These are phyloP conservation scores for Oscheius sp. DNA, from an alignment of 2,888 invertebrate species.

Conservation along the genomic window DNA sequence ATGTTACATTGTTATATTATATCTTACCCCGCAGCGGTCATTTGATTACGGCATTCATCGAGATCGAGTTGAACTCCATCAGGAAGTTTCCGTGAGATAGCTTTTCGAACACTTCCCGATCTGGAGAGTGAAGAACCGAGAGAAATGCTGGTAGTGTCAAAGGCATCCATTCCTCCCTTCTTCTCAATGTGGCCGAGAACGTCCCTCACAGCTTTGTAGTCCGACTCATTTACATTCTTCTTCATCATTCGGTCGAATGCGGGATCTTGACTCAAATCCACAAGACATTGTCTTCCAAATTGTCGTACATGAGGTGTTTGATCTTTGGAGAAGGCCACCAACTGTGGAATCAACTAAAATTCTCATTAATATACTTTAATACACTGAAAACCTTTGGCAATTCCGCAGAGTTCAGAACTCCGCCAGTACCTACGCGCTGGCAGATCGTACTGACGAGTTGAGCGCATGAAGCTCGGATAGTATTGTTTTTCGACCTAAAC, in stretches of 20 bases:
- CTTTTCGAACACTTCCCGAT: conserved; percentile 47
- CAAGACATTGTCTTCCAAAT: conserved; percentile 49
- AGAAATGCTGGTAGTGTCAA: conserved; percentile 43
- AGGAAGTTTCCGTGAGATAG: conserved; percentile 48
- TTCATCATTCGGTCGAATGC: conserved; percentile 53
- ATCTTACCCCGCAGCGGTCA: conserved; percentile 42
- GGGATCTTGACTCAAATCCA: conserved; percentile 52
- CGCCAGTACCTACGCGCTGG: conserved; percentile 83
- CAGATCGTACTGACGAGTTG: conserved; percentile 79
- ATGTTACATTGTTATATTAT: background rate
- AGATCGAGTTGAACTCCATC: conserved; percentile 57
- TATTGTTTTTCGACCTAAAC: conserved; percentile 84
- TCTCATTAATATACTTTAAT: background rate
- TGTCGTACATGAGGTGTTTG: conserved; percentile 54
- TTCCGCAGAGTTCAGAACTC: conserved; percentile 66
- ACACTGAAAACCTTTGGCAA: conserved; percentile 30
- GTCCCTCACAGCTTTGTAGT: conserved; percentile 47
- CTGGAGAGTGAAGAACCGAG: conserved; percentile 46
- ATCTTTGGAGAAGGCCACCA: conserved; percentile 51
- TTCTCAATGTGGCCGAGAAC: conserved; percentile 52
- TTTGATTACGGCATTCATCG: conserved; percentile 54
- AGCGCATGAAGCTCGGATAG: conserved; percentile 87
- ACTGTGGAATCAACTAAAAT: conserved; percentile 43
- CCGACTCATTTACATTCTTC: conserved; percentile 50
- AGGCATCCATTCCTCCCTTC: conserved; percentile 52